Evolutionary conservation across 1,140 invertebrate species (phyloP).

Genomic region (Zaprionus davidi): DNA sequence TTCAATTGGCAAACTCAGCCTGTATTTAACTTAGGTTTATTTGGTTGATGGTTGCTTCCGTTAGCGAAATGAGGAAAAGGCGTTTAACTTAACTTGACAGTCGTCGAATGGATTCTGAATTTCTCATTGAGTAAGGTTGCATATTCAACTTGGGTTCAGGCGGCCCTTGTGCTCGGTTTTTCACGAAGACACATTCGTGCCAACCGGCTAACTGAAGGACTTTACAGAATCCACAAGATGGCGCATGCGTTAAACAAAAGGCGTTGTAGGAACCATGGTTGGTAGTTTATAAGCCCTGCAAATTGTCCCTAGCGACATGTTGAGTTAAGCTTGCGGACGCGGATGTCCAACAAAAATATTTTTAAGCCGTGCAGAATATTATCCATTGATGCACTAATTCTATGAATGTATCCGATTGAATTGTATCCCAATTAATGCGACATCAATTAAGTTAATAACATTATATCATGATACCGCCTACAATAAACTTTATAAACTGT

Average conservation of each 20-base stretch:
- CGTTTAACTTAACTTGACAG: conserved; percentile 79
- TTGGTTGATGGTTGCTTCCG: conserved; percentile 51
- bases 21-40: conserved; percentile 43
- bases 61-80: conserved; percentile 75
- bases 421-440: neutral
- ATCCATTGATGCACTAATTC: neutral
- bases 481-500: neutral
- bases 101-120: conserved; percentile 81
- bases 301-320: conserved; percentile 14
- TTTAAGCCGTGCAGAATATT: neutral
- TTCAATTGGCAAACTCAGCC: conserved; percentile 15
- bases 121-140: conserved; percentile 81
- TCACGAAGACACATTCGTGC: conserved; percentile 29
- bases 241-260: conserved; percentile 64
- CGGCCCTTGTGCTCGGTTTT: conserved; percentile 36
- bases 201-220: conserved; percentile 53
- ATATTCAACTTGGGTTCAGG: conserved; percentile 39
- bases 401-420: neutral
- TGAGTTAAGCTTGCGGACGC: neutral
- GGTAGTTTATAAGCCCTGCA: conserved; percentile 59
- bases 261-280: conserved; percentile 36
- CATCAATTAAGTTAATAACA: neutral
- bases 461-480: neutral
- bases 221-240: conserved; percentile 71
- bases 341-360: neutral